Evolutionary conservation across 2,888 invertebrate genomes (phyloP), one percentile per base, ranked within the genome.

Genomic region (Pseudoips prasinana): DNA sequence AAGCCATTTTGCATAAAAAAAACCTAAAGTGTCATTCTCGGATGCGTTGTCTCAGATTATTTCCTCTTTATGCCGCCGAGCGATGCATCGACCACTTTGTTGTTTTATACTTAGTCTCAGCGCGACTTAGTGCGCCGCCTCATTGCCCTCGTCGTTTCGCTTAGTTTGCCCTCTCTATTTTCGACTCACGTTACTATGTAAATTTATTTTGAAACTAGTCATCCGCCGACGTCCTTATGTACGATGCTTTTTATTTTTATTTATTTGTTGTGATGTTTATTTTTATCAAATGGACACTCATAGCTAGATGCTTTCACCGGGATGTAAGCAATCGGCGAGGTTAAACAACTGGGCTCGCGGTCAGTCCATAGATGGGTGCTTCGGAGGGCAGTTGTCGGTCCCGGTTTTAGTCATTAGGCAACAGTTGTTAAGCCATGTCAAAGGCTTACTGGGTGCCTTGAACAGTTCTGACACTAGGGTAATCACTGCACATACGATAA

Each of bases 11-110:
- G n/a, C n/a, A n/a, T n/a, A n/a, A n/a, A n/a, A n/a, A n/a, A n/a
- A n/a, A n/a, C 14, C 65, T 77, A 66, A 77, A 82, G 75, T 73
- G 72, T 59, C 70, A 73, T 73, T 53, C 33, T 34, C 29, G 25
- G 41, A 42, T 28, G 50, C 71, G 14, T 76, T 58, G 56, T 70
- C 74, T 70, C 69, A 70, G 74, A 84, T 82, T 82, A 85, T 82
- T 77, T 73, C 73, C 76, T 70, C 73, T 82, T 81, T 74, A 78
- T 73, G 73, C 67, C 66, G 67, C 65, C 70, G 36, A 75, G 74
- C 71, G 73, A 80, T 84, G 80, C 79, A 77, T 77, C 81, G 73
- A 81, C 81, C 83, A 83, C 85, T 87, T 85, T 85, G 87, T 88
- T 86, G 86, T 87, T 87, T 85, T 87, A 86, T 86, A 82, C 78